Percentiles rank a stretch among this genome's conserved stretches.
Conservation (phyloP, 2,113 vertebrate genomes). For the Petrocephalus zakoni region DNA sequence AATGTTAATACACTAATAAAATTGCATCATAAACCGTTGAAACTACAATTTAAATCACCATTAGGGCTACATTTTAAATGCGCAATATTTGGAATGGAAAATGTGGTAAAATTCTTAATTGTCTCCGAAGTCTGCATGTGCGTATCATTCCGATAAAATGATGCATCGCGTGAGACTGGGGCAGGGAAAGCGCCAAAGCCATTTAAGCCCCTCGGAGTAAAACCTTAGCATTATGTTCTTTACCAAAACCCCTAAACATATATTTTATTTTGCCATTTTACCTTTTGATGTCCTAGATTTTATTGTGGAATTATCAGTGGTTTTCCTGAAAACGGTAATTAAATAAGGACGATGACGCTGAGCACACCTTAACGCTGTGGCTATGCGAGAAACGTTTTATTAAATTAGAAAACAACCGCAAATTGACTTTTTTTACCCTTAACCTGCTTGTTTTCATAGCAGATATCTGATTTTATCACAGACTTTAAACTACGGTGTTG, state of each 20-base stretch:
- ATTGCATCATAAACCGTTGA: background rate
- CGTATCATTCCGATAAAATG: slow-evolving; percentile 28
- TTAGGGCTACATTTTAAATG: slow-evolving; percentile 5
- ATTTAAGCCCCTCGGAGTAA: slow-evolving; percentile 18
- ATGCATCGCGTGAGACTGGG: slow-evolving; percentile 31
- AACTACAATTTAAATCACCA: slow-evolving; percentile 24
- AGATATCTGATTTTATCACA: background rate
- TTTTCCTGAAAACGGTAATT: slow-evolving; percentile 22
- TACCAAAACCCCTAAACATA: slow-evolving; percentile 22
- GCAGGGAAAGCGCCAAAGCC: slow-evolving; percentile 21
- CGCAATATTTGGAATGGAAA: background rate
- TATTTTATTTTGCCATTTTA: background rate
- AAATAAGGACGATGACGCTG: slow-evolving; percentile 14
- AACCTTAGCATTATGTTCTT: slow-evolving; percentile 4
- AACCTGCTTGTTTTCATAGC: background rate
- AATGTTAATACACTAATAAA: slow-evolving; percentile 26
- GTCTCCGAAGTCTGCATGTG: slow-evolving; percentile 30
- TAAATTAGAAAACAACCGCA: background rate
- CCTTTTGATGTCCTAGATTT: background rate
- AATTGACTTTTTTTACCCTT: background rate
- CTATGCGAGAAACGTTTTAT: background rate
- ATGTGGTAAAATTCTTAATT: slow-evolving; percentile 21
- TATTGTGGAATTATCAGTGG: background rate
- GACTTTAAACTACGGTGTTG: background rate
- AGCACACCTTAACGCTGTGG: background rate